These are phyloP conservation scores for Hymenopus coronatus DNA, from an alignment of 2,888 invertebrate genomes.

Conservation along the genomic window DNA sequence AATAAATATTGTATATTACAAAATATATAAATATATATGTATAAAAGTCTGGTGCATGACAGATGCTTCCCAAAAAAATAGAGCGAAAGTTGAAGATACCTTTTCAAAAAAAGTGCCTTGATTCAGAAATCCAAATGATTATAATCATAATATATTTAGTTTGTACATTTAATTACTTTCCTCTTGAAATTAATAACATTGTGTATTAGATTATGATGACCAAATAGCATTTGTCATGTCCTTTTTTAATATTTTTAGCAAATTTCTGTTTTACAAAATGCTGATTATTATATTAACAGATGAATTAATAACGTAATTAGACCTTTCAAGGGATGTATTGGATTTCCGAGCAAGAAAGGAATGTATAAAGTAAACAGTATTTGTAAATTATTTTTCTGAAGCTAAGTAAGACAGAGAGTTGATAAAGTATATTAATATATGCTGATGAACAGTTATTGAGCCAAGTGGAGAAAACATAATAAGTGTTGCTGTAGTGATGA, in stretches of 20 bases:
- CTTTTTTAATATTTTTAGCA: background rate
- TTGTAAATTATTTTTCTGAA: background rate
- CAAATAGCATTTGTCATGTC: background rate
- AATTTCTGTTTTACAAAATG: background rate
- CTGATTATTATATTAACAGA: background rate
- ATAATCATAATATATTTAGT: background rate
- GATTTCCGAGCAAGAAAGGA: too few relatives aligned
- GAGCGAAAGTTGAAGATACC: background rate
- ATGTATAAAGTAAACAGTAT: background rate
- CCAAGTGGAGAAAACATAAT: background rate
- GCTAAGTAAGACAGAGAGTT: background rate
- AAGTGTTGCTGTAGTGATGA: background rate
- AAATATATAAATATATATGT: background rate
- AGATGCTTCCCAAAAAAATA: constrained; percentile 1
- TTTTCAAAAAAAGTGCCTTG: constrained; percentile 10
- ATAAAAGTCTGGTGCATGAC: constrained; percentile 1
- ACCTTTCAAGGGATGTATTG: background rate
- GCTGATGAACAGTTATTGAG: background rate
- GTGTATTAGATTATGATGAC: background rate
- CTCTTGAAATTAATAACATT: background rate
- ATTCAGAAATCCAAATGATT: background rate
- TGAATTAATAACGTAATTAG: background rate
- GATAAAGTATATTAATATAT: background rate
- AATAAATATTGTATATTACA: background rate
- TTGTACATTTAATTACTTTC: background rate